A percentile compares a stretch with the other conserved stretches of the same genome.
Evolutionary conservation across 1,140 invertebrate genomes (phyloP).

Genomic region (Glossosoma conforme): DNA sequence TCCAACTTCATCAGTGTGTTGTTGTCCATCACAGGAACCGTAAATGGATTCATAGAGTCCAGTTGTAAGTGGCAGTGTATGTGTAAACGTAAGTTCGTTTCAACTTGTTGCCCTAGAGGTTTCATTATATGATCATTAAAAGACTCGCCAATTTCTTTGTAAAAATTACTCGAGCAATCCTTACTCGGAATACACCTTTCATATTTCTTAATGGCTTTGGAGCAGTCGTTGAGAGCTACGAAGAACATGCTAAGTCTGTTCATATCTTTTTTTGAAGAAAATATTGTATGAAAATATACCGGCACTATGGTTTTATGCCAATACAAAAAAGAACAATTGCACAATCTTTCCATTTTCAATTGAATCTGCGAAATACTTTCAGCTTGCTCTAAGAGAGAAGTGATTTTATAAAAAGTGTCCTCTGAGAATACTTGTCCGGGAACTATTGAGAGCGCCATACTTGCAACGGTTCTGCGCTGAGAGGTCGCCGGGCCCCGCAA

Average conservation of each 20-base stretch:
- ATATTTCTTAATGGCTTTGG: conserved; percentile 36
- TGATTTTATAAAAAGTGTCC: conserved; percentile 50
- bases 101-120: conserved; percentile 78
- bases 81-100: conserved; percentile 84
- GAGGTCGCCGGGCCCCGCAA: conserved; percentile 65
- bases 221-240: conserved; percentile 59
- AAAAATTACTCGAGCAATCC: conserved; percentile 37
- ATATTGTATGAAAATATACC: conserved; percentile 69
- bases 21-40: conserved; percentile 44
- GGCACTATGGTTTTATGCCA: conserved; percentile 76
- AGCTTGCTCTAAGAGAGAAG: conserved; percentile 56
- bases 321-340: conserved; percentile 74
- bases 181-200: conserved; percentile 36
- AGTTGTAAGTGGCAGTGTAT: conserved; percentile 87
- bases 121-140: conserved; percentile 56
- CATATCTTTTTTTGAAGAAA: conserved; percentile 58
- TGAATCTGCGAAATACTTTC: conserved; percentile 58
- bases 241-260: conserved; percentile 63
- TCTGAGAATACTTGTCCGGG: conserved; percentile 51
- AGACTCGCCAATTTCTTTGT: conserved; percentile 36
- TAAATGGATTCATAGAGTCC: conserved; percentile 72
- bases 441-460: conserved; percentile 64
- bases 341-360: conserved; percentile 55
- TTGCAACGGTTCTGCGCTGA: conserved; percentile 59
- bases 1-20: conserved; percentile 52